Evolutionary conservation across 2,888 invertebrate genomes (phyloP).

Genomic region (Dryadula phaetusa): DNA sequence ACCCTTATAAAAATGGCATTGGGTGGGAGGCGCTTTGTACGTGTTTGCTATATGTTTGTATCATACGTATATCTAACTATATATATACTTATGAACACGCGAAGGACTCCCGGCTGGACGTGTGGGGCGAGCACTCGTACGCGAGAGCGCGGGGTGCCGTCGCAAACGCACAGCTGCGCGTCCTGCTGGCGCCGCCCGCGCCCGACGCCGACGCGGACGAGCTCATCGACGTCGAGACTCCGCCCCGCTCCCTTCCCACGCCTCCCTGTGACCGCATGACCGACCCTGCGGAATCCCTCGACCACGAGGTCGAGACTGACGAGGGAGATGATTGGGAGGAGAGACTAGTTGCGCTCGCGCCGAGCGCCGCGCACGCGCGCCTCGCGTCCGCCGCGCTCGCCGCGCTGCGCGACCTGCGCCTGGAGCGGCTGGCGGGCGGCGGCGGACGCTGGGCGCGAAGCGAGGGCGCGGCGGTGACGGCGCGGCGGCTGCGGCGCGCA

Average conservation of each 20-base stretch:
- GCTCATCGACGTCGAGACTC: slow-evolving; percentile 45
- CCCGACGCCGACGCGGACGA: slow-evolving; percentile 41
- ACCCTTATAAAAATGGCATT: no score
- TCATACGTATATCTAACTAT: neutral
- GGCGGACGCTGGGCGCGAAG: slow-evolving; percentile 40
- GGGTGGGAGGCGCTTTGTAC: no score
- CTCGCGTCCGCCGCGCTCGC: slow-evolving; percentile 56
- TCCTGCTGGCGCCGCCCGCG: slow-evolving; percentile 54
- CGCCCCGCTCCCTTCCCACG: slow-evolving; percentile 41
- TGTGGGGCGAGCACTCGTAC: slow-evolving; percentile 76
- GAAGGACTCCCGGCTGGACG: slow-evolving; percentile 54
- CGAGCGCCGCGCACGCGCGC: slow-evolving; percentile 50
- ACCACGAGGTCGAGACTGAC: slow-evolving; percentile 38
- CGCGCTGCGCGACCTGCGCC: slow-evolving; percentile 58
- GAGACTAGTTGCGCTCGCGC: slow-evolving; percentile 55
- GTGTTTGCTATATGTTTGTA: no score
- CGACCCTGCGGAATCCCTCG: slow-evolving; percentile 36
- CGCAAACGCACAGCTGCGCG: slow-evolving; percentile 48
- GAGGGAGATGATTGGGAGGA: slow-evolving; percentile 60
- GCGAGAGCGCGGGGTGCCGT: slow-evolving; percentile 58
- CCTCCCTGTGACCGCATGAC: slow-evolving; percentile 40
- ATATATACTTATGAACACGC: no score
- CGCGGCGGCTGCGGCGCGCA: slow-evolving; percentile 58
- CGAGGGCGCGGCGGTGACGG: slow-evolving; percentile 50
- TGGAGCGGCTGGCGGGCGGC: slow-evolving; percentile 47